Evolutionary conservation across 1,140 invertebrate genomes (phyloP), one percentile per base, ranked within the genome.

Genomic region (Manduca sexta): DNA sequence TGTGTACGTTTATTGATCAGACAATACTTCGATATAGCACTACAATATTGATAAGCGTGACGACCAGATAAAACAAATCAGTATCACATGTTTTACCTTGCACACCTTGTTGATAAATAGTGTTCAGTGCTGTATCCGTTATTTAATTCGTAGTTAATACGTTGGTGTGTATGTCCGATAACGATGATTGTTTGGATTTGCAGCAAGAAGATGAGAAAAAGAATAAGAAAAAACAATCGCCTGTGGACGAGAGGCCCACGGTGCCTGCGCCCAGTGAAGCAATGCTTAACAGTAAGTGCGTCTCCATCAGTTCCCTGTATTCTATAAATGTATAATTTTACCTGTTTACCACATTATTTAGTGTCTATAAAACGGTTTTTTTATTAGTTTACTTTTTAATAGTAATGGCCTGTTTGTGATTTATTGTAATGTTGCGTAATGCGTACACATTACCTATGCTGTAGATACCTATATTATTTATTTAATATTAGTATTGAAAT

Each of bases 191-290:
- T 66, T 42, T 61, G 50, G 56, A 56, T 61, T 69, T 65, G 51
- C 81, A 84, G 81, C 68, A 70, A 60, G 78, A 84, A 41, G 81
- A 84, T 71, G 78, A 84, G 52, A 82, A 84, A 51, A 84, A 79
- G 56, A 81, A 52, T 50, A 83, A 81, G 58, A 84, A 84, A 57
- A 58, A 78, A 56, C 74, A 68, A 46, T 73, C 78, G 35, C 81
- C 81, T 0, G 69, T 75, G 17, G 81, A 84, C 52, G 78, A 84
- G 5, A 59, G 78, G 33, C 81, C 81, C 2, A 30, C 60, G 1
- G 81, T 84, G 5, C 81, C 81, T 1, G 69, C 77, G 13, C 81
- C 81, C 18, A 84, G 81, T 41, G 81, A 84, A 64, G 75, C 81
- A 18, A 81, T 82, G 69, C 78, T 84, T 44, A 77, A 84, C 49